These are phyloP conservation scores for Colinus virginianus DNA, from an alignment of 2,113 vertebrate genomes.

Conservation along the genomic window DNA sequence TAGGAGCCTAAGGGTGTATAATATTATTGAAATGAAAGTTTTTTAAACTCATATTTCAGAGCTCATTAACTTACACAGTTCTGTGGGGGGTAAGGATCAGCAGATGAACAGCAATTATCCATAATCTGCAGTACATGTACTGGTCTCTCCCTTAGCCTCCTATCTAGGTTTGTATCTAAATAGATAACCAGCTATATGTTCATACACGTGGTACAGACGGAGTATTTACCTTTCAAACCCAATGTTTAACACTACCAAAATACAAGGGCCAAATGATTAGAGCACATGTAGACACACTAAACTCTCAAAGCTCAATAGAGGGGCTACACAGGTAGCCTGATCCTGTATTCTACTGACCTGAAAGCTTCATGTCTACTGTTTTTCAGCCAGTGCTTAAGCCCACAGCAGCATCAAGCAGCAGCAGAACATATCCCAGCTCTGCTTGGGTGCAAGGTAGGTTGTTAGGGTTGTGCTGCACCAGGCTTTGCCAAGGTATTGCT, in stretches of 20 bases:
- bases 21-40: constrained; percentile 64
- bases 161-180: neutral
- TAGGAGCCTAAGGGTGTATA: constrained; percentile 32
- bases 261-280: neutral
- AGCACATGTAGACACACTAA: neutral
- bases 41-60: constrained; percentile 71
- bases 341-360: neutral
- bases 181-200: neutral
- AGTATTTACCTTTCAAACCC: neutral
- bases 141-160: neutral
- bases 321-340: neutral
- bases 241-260: neutral
- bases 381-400: neutral
- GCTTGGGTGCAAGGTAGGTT: neutral
- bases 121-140: constrained; percentile 31
- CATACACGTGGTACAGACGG: neutral
- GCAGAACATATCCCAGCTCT: neutral
- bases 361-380: neutral
- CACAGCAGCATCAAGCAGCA: neutral
- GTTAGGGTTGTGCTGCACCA: neutral
- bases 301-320: neutral
- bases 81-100: constrained; percentile 64
- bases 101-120: constrained; percentile 67
- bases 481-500: neutral
- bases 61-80: constrained; percentile 66